These are phyloP conservation scores for Prietella phreatophila DNA, from an alignment of 2,113 vertebrate species.

Conservation along the genomic window DNA sequence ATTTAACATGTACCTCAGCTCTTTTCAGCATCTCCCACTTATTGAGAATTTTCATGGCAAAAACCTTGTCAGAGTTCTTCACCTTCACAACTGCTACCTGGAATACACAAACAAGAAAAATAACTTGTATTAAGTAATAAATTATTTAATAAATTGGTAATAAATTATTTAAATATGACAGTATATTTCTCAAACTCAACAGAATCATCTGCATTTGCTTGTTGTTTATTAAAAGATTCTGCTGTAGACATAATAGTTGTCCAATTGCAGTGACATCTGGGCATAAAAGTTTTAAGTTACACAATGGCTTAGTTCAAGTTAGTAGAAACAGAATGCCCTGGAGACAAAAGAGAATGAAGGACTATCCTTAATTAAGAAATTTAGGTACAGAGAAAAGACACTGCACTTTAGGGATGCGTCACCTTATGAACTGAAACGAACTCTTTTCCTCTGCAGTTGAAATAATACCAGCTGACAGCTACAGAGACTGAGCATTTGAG, in stretches of 20 bases:
- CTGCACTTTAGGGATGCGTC: background rate
- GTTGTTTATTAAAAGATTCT: conserved; percentile 23
- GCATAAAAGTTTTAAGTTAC: conserved; percentile 6
- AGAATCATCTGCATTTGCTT: background rate
- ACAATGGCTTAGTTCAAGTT: background rate
- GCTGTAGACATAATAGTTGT: conserved; percentile 14
- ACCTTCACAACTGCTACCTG: conserved; percentile 98
- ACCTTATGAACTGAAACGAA: background rate
- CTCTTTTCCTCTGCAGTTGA: background rate
- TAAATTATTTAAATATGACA: background rate
- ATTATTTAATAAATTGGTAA: background rate
- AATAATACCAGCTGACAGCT: background rate
- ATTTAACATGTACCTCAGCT: conserved; percentile 83
- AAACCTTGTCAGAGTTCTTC: conserved; percentile 94
- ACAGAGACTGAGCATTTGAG: background rate
- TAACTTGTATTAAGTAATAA: background rate
- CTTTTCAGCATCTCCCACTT: conserved; percentile 99
- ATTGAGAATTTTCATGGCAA: conserved; percentile 99
- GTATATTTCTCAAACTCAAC: background rate
- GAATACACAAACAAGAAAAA: conserved; percentile 26
- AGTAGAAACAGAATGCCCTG: background rate
- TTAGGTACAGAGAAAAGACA: background rate
- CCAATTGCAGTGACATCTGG: background rate
- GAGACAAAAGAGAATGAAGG: conserved; percentile 1
- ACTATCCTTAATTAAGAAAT: background rate